A percentile compares a stretch with the other conserved stretches of the same genome.
These are phyloP conservation scores for Hanleya hanleyi DNA, from an alignment of 2,888 invertebrate genomes.

Conservation along the genomic window DNA sequence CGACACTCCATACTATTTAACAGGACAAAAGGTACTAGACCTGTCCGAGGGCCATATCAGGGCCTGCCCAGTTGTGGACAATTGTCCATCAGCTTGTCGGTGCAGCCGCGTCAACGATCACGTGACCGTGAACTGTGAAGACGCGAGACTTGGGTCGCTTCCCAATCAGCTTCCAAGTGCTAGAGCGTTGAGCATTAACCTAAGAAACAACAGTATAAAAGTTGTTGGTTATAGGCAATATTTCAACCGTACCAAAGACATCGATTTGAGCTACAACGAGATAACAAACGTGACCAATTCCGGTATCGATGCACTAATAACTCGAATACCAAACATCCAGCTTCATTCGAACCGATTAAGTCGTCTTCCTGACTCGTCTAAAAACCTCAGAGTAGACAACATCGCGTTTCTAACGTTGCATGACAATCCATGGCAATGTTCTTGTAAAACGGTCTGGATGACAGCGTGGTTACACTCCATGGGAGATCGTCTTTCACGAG, in stretches of 20 bases:
- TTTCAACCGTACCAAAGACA: neutral
- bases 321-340: neutral
- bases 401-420: neutral
- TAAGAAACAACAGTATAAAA: neutral
- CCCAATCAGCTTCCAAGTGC: neutral
- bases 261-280: neutral
- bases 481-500: neutral
- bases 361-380: neutral
- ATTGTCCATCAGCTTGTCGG: neutral
- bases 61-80: neutral
- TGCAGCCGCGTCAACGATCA: neutral
- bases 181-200: neutral
- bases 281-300: neutral
- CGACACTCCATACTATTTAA: neutral
- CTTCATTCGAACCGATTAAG: neutral
- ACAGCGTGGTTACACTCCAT: neutral
- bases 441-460: neutral
- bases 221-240: neutral
- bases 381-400: neutral
- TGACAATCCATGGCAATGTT: neutral
- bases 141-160: neutral
- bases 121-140: neutral
- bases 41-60: neutral
- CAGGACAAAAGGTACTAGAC: neutral
- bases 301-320: neutral